A percentile compares a stretch with the other conserved stretches of the same genome.
Evolutionary conservation across 2,113 vertebrate genomes (phyloP).

Genomic region (Dromaius novaehollandiae): DNA sequence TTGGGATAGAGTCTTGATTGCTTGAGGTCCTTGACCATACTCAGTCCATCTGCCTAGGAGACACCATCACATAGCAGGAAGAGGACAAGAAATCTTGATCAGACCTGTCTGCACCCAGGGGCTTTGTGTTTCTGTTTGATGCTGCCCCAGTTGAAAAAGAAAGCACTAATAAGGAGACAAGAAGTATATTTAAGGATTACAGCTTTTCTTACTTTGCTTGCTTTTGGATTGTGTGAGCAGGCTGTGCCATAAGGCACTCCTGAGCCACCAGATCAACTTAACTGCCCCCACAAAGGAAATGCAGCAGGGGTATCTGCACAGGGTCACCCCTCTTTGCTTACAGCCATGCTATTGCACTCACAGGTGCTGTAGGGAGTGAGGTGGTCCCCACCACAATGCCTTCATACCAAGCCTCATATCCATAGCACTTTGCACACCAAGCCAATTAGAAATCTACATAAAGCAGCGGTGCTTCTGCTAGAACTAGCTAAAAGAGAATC

Average conservation of each 20-base stretch:
- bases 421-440: rapidly evolving
- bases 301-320: neutral
- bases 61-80: rapidly evolving
- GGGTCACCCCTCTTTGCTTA: neutral
- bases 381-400: rapidly evolving
- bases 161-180: neutral
- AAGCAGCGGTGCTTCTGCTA: rapidly evolving
- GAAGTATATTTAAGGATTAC: neutral
- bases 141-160: no score
- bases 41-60: neutral
- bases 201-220: neutral
- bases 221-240: neutral
- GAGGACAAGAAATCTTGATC: neutral
- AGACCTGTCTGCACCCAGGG: neutral
- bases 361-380: neutral
- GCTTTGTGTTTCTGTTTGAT: neutral
- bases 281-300: neutral
- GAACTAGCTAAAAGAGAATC: rapidly evolving
- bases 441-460: rapidly evolving
- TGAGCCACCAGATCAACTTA: neutral
- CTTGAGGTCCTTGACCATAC: neutral
- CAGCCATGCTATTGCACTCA: neutral
- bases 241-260: neutral
- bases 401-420: neutral
- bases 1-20: no score